Evolutionary conservation across 2,797 vertebrate genomes (phyloP).

Genomic region (Setipinna tenuifilis): DNA sequence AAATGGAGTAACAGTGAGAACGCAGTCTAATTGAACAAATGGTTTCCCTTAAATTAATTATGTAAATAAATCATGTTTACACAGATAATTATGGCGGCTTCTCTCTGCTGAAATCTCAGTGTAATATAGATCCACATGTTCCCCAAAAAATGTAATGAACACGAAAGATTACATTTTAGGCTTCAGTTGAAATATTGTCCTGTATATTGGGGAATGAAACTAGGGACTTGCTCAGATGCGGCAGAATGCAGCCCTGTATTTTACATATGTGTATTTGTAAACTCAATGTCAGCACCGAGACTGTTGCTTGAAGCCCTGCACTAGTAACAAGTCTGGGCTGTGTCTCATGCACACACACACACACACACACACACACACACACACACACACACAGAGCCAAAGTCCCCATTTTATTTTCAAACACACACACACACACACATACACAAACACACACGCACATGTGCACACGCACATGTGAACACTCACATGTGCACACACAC

Average conservation of each 20-base stretch:
- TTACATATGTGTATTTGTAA: background rate
- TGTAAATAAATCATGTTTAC: background rate
- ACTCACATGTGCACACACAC: background rate
- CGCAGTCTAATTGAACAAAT: too few relatives aligned
- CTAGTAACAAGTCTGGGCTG: background rate
- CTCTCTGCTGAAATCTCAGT: background rate
- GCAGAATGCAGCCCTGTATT: background rate
- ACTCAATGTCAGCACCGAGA: background rate
- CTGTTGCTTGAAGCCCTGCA: background rate
- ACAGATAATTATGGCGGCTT: background rate
- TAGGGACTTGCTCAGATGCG: background rate
- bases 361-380: background rate
- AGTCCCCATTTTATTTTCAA: too few relatives aligned
- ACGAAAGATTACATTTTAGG: background rate
- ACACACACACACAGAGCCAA: conserved; percentile 2
- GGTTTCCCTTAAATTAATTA: background rate
- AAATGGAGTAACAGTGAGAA: too few relatives aligned
- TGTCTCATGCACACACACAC: conserved; percentile 6
- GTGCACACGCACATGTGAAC: background rate
- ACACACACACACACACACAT: background rate
- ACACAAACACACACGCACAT: background rate
- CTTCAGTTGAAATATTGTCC: background rate
- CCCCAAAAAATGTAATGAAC: background rate
- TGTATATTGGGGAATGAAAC: background rate
- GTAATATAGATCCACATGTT: background rate